phyloP scores from a whole-genome alignment of 2,888 invertebrate species.

The Amphipoea oculea region DNA sequence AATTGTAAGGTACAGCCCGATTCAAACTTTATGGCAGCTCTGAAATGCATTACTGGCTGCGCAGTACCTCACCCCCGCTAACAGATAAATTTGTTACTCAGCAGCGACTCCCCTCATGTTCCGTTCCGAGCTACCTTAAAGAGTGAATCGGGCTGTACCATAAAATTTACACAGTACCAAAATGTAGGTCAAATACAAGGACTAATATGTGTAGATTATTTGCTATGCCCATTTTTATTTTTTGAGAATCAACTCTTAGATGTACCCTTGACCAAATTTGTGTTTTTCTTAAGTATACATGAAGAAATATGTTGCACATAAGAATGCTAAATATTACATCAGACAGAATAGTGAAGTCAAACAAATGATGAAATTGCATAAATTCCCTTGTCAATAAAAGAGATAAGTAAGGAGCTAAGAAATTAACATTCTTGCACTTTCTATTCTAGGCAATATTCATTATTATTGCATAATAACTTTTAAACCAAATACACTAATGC shows the following conservation, averaged over 20 bases:
- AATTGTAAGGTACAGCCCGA: background rate
- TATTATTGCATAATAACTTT: background rate
- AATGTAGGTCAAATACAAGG: too few relatives aligned
- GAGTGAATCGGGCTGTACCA: too few relatives aligned
- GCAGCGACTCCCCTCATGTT: too few relatives aligned
- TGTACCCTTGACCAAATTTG: background rate
- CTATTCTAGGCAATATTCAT: background rate
- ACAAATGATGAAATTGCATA: conserved; percentile 29
- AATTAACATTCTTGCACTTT: background rate
- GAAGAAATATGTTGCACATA: background rate
- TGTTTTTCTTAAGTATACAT: background rate
- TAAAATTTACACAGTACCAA: too few relatives aligned
- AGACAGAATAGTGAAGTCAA: background rate
- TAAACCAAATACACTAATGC: background rate
- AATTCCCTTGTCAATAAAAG: background rate
- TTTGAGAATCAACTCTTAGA: conserved; percentile 3
- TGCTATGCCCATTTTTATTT: background rate
- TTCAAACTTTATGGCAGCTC: background rate
- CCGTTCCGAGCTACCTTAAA: too few relatives aligned
- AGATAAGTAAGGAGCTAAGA: background rate
- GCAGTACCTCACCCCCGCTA: too few relatives aligned
- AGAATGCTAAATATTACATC: conserved; percentile 24
- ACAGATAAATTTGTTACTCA: too few relatives aligned
- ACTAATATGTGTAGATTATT: too few relatives aligned
- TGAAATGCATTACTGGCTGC: background rate